These are phyloP conservation scores for Forpus xanthops DNA, from an alignment of 2,797 vertebrate genomes.

Conservation along the genomic window DNA sequence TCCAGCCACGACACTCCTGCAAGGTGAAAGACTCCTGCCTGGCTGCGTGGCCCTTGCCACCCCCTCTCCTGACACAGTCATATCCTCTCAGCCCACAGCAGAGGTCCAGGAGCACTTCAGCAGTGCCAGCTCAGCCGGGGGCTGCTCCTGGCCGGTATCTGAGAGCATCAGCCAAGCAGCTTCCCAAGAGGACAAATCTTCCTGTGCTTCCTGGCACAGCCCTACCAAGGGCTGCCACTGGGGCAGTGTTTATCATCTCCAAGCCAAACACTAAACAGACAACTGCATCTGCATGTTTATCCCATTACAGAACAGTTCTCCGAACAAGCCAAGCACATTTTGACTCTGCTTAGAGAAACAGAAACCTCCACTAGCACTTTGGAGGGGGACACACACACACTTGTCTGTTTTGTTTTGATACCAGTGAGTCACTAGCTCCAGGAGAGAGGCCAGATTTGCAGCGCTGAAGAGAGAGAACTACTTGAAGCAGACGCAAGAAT, in stretches of 20 bases:
- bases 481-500: neutral
- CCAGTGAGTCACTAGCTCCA: conserved; percentile 50
- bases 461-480: neutral
- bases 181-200: accelerated
- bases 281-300: conserved; percentile 61
- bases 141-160: neutral
- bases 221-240: neutral
- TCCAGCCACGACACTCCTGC: neutral
- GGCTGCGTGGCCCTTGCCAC: neutral
- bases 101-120: neutral
- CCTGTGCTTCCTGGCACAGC: conserved; percentile 6
- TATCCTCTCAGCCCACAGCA: neutral
- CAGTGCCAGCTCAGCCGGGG: accelerated
- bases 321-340: conserved; percentile 16
- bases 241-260: conserved; percentile 23
- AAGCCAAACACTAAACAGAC: conserved; percentile 50
- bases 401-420: conserved; percentile 49
- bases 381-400: neutral
- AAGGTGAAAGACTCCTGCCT: neutral
- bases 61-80: neutral
- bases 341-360: conserved; percentile 41
- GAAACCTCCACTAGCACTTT: conserved; percentile 5
- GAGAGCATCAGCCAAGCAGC: neutral
- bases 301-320: conserved; percentile 19
- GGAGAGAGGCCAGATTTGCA: conserved; percentile 36